Evolutionary conservation across 2,888 invertebrate genomes (phyloP).

Genomic region (Lepidonotus clava): DNA sequence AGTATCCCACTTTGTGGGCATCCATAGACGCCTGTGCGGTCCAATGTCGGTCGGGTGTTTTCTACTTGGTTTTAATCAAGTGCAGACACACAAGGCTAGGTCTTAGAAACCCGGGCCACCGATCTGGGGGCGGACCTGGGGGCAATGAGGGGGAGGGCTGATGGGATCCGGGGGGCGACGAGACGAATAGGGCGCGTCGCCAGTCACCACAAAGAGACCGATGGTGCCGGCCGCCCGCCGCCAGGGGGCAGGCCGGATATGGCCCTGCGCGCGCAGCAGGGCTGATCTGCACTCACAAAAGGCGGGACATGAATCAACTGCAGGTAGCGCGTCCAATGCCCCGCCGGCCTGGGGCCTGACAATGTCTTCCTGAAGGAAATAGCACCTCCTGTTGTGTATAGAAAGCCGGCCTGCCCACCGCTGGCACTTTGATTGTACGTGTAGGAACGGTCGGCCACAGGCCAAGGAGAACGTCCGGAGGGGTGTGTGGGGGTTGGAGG

Average conservation of each 20-base stretch:
- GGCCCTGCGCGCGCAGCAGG: background rate
- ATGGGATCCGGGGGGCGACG: background rate
- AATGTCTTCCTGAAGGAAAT: constrained; percentile 35
- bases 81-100: background rate
- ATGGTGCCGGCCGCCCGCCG: too few relatives aligned
- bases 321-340: background rate
- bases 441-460: background rate
- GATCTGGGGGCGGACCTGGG: background rate
- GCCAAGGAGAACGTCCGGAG: background rate
- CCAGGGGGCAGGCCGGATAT: background rate
- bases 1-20: too few relatives aligned
- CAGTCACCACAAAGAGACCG: constrained; percentile 13
- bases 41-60: too few relatives aligned
- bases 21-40: too few relatives aligned
- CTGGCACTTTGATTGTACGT: background rate
- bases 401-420: background rate
- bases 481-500: background rate
- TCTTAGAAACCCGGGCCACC: background rate
- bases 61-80: background rate
- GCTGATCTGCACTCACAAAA: constrained; percentile 7
- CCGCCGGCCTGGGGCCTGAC: background rate
- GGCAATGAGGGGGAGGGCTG: too few relatives aligned
- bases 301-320: background rate
- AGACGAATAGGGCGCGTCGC: constrained; percentile 17
- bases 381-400: constrained; percentile 14